Percentiles rank a stretch among this genome's conserved stretches.
Conservation (phyloP, 2,888 invertebrate genomes). For the Drosophila colorata region DNA sequence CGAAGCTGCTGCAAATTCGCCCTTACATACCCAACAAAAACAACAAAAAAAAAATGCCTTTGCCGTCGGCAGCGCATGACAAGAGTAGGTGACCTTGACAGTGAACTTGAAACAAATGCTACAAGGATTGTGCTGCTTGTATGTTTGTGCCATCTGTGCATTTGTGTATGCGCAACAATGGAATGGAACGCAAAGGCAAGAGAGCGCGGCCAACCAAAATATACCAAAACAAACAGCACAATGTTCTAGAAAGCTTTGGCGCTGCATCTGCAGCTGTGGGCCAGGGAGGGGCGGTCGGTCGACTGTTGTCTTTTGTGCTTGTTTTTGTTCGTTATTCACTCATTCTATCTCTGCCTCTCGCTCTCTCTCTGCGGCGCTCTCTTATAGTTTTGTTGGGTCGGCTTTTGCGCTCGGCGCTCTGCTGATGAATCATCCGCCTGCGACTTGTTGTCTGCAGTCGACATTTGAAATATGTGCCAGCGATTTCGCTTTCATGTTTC, state of each 20-base stretch:
- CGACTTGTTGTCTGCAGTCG: conserved; percentile 71
- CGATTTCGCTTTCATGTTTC: conserved; percentile 80
- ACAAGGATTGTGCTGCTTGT: conserved; percentile 77
- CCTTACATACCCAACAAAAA: conserved; percentile 34
- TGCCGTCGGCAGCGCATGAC: conserved; percentile 87
- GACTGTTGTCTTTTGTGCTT: conserved; percentile 20
- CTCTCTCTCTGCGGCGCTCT: conserved; percentile 22
- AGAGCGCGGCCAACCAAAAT: conserved; percentile 2
- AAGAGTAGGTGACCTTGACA: conserved; percentile 91
- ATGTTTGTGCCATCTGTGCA: conserved; percentile 25
- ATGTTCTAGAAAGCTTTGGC: conserved; percentile 28
- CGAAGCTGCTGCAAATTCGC: conserved; percentile 48
- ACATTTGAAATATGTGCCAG: conserved; percentile 74
- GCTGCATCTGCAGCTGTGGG: conserved; percentile 37
- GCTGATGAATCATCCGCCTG: conserved; percentile 69
- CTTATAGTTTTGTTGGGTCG: background rate
- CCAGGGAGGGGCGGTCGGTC: conserved; percentile 14
- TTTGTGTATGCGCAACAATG: conserved; percentile 25
- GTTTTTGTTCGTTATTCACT: conserved; percentile 39
- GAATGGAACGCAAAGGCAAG: conserved; percentile 28
- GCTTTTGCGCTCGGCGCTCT: conserved; percentile 6
- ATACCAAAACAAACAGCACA: background rate
- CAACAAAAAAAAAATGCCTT: background rate
- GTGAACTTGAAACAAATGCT: conserved; percentile 89
- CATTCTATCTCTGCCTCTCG: too few relatives aligned